These are phyloP conservation scores for Alosa sapidissima DNA, from an alignment of 2,797 vertebrate genomes.

Conservation along the genomic window DNA sequence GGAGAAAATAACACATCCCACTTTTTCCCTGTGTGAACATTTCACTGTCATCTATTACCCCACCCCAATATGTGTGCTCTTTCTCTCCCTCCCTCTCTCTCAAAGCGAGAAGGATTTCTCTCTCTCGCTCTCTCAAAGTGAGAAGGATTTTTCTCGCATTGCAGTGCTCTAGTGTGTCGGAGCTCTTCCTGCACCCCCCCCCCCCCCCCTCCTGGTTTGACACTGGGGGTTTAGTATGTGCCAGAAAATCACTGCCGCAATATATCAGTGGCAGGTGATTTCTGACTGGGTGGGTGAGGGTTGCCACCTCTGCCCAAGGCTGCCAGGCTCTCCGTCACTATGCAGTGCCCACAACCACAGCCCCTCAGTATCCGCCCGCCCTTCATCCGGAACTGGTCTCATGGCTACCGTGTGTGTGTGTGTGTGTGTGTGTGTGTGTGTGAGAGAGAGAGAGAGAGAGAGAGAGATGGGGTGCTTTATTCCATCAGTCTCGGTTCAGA, in stretches of 20 bases:
- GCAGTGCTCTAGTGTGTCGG: conserved; percentile 26
- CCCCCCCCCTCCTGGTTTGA: conserved; percentile 25
- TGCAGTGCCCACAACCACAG: background rate
- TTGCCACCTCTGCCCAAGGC: background rate
- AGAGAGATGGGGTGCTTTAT: background rate
- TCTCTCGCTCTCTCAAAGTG: background rate
- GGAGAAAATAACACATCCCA: background rate
- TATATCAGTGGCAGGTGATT: background rate
- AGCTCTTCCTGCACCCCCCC: background rate
- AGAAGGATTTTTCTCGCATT: conserved; percentile 28
- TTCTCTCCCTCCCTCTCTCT: background rate
- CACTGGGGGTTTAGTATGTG: background rate
- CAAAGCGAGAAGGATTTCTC: background rate
- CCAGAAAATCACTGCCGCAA: conserved; percentile 3
- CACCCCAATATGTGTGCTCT: background rate
- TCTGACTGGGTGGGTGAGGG: background rate
- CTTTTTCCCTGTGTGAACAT: conserved; percentile 14
- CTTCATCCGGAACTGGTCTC: background rate
- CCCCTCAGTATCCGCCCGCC: background rate
- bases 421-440: background rate
- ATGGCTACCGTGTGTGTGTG: background rate
- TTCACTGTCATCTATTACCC: background rate
- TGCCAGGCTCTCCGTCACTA: background rate
- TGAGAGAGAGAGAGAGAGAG: background rate
- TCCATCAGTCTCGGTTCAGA: background rate